Conservation (phyloP, 2,888 invertebrate genomes). For the Spodoptera exigua region DNA sequence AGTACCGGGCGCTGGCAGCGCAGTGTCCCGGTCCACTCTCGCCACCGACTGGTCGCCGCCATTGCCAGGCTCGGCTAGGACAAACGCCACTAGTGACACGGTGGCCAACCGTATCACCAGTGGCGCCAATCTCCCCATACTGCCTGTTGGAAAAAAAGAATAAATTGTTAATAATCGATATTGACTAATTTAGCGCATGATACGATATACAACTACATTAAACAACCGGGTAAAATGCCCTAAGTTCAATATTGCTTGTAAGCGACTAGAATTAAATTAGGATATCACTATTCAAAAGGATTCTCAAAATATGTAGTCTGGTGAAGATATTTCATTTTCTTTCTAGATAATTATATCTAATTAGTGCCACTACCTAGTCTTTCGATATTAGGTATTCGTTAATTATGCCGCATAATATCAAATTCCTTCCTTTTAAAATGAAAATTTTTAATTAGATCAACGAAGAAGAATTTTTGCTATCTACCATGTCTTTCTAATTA, state of each 20-base stretch:
- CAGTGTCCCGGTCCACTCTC: slow-evolving; percentile 48
- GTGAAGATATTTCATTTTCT: too few species aligned
- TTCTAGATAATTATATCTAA: too few species aligned
- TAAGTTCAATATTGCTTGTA: too few species aligned
- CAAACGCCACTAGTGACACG: slow-evolving; percentile 86
- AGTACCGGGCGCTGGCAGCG: slow-evolving; percentile 44
- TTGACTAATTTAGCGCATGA: too few species aligned
- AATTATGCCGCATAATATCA: background rate
- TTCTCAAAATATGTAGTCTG: too few species aligned
- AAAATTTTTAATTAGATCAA: slow-evolving; percentile 25
- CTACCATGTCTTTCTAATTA: slow-evolving; percentile 30
- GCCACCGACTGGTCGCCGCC: slow-evolving; percentile 57
- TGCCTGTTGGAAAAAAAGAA: slow-evolving; percentile 69
- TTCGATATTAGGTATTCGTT: slow-evolving; percentile 12
- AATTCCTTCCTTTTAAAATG: slow-evolving; percentile 11
- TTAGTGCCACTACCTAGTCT: background rate
- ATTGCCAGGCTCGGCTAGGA: slow-evolving; percentile 73
- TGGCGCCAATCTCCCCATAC: slow-evolving; percentile 82
- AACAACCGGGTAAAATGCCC: too few species aligned
- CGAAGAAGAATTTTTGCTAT: slow-evolving; percentile 17
- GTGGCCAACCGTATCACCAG: slow-evolving; percentile 81
- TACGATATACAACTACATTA: too few species aligned
- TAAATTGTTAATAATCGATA: background rate
- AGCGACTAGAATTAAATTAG: too few species aligned
- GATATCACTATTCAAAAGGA: too few species aligned